Base-by-base conservation (phyloP, 2,888 invertebrate genomes). In the Drosophila nigricruria region DNA sequence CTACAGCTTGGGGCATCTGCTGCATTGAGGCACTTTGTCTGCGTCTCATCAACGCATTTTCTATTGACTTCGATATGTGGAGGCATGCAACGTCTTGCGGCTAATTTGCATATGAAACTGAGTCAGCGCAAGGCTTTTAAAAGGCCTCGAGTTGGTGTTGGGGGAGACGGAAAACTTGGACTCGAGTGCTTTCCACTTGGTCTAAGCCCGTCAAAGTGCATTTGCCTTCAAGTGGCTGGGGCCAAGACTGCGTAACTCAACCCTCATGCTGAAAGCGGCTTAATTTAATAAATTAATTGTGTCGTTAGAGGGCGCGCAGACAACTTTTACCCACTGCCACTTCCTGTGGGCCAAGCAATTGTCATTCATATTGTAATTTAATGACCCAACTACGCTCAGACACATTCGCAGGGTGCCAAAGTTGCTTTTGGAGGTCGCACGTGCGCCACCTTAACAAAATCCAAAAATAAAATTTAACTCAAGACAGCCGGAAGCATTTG, bases 71-170 rank as follows among this genome's bases (percentile, higher is more conserved):
- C 60, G 60, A 50, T 66, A 59, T 70, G 73, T 47, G 9, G 25
- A 34, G 63, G 47, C 79, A 78, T 69, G 66, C 64, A 75, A 77
- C 53, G 79, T 81, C 56, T 72, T 53, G 64, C 71, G 78, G 73
- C 88, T 84, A 84, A 86, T 86, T 86, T 86, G 78, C 86, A 86
- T 86, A 86, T 89, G 88, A 75, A 77, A 88, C 71, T 69, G 76
- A 87, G 73, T 66, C 64, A 61, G 60, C 60, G 45, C 45, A 5
- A 45, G 45, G 70, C 73, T 68, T 70, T 79, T 62, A 70, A 20
- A 20, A 49, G 30, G 18, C 14, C 3, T 16, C 34, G 1, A 23
- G 16, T 25, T 16, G n/a, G 27, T 4, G 8, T 1, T 32, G 34
- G 38, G 50, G 38, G 3, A 25, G 27, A 14, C 43, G 40, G 10